Evolutionary conservation across 2,797 vertebrate genomes (phyloP).

Genomic region (Chelon labrosus): DNA sequence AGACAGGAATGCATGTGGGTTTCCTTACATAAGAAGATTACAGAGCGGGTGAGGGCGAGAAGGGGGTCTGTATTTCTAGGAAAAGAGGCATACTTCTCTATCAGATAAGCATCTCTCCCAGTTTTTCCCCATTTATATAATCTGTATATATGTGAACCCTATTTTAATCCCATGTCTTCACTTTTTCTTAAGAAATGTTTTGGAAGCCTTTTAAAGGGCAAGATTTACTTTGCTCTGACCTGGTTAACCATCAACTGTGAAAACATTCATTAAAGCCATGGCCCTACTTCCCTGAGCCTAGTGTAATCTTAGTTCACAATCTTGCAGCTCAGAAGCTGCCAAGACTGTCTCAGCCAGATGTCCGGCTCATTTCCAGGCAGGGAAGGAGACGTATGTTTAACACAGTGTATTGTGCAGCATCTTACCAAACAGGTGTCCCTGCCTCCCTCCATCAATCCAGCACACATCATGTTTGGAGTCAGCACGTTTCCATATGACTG

Average conservation of each 20-base stretch:
- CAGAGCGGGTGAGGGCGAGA: conserved; percentile 50
- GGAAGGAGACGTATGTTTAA: conserved; percentile 19
- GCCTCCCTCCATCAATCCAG: conserved; percentile 89
- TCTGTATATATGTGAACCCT: no score
- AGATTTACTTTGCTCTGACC: conserved; percentile 23
- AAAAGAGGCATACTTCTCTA: conserved; percentile 45
- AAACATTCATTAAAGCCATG: conserved; percentile 11
- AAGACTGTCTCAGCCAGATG: conserved; percentile 16
- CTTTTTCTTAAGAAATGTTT: background rate
- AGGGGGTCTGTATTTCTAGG: conserved; percentile 54
- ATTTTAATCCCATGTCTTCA: background rate
- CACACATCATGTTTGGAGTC: conserved; percentile 92
- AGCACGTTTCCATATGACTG: conserved; percentile 90
- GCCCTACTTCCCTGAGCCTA: conserved; percentile 18
- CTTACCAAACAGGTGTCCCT: conserved; percentile 95
- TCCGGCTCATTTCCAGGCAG: conserved; percentile 9
- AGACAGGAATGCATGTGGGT: conserved; percentile 74
- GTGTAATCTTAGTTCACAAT: conserved; percentile 13
- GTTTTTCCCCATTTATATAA: no score
- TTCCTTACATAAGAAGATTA: conserved; percentile 81
- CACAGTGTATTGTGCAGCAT: background rate
- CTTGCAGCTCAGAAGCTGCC: background rate
- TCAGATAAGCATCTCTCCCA: conserved; percentile 41
- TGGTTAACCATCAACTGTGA: conserved; percentile 42
- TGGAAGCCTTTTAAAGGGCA: conserved; percentile 6